phyloP scores from a whole-genome alignment of 2,888 invertebrate species.

The Drosophila flavopinicola region DNA sequence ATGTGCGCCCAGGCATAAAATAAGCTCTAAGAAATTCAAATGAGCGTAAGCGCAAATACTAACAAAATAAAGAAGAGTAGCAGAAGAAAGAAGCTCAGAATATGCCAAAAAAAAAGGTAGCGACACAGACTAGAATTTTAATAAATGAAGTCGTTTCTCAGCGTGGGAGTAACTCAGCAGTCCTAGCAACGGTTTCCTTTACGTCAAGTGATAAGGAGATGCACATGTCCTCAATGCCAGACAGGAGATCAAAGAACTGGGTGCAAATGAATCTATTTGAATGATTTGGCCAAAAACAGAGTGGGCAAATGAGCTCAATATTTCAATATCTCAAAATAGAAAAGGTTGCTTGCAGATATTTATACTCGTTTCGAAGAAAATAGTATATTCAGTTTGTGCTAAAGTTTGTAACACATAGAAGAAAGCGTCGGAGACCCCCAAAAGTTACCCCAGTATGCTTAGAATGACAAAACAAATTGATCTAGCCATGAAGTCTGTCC shows the following conservation, averaged over 20 bases:
- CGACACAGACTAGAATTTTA: slow-evolving; percentile 56
- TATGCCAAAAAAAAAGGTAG: slow-evolving; percentile 22
- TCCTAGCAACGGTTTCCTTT: slow-evolving; percentile 25
- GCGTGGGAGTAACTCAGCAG: neutral
- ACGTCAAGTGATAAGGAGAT: slow-evolving; percentile 18
- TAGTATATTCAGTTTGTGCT: too few species aligned
- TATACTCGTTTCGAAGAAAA: neutral
- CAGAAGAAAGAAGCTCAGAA: slow-evolving; percentile 16
- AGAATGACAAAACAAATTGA: too few species aligned
- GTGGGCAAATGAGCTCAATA: neutral
- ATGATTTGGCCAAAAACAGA: neutral
- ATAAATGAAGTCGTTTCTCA: slow-evolving; percentile 65
- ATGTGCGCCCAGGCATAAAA: slow-evolving; percentile 72
- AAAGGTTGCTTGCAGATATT: neutral
- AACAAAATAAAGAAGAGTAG: slow-evolving; percentile 19
- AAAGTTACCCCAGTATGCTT: too few species aligned
- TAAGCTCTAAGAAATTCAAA: slow-evolving; percentile 77
- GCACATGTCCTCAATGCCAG: slow-evolving; percentile 21
- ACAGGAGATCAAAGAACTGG: slow-evolving; percentile 36
- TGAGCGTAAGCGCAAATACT: slow-evolving; percentile 68
- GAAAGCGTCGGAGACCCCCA: too few species aligned
- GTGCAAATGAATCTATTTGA: slow-evolving; percentile 14
- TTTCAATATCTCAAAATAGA: neutral
- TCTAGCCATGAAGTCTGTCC: too few species aligned
- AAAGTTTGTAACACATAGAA: too few species aligned